A percentile compares a stretch with the other conserved stretches of the same genome.
Evolutionary conservation across 2,113 vertebrate species (phyloP).

Genomic region (Sinocyclocheilus grahami): DNA sequence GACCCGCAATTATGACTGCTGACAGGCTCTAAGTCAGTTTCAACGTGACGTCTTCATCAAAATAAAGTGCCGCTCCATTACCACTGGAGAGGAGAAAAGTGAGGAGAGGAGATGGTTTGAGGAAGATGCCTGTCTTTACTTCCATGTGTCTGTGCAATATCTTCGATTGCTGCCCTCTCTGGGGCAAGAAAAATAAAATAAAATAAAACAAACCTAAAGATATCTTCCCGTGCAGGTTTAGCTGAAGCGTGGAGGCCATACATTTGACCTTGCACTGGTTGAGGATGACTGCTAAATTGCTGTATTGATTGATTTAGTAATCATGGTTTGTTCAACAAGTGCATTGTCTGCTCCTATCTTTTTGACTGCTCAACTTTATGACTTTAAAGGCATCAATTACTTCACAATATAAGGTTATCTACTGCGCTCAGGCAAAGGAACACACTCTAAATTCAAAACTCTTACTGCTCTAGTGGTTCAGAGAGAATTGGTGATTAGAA

Average conservation of each 20-base stretch:
- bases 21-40: slow-evolving; percentile 54
- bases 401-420: slow-evolving; percentile 9
- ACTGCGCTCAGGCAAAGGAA: background rate
- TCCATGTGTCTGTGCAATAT: slow-evolving; percentile 33
- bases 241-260: slow-evolving; percentile 31
- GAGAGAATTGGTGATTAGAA: slow-evolving; percentile 27
- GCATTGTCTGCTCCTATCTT: background rate
- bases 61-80: slow-evolving; percentile 56
- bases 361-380: background rate
- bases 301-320: slow-evolving; percentile 40
- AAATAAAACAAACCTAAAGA: background rate
- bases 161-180: slow-evolving; percentile 31
- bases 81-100: slow-evolving; percentile 27
- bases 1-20: slow-evolving; percentile 53
- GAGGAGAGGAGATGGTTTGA: slow-evolving; percentile 38
- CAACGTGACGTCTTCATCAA: slow-evolving; percentile 55
- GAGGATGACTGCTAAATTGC: slow-evolving; percentile 36
- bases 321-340: slow-evolving; percentile 7
- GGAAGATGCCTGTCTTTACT: slow-evolving; percentile 24
- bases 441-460: background rate
- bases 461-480: slow-evolving; percentile 4
- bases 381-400: background rate
- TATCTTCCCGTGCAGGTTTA: slow-evolving; percentile 21
- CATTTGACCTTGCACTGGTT: slow-evolving; percentile 6
- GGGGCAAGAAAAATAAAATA: slow-evolving; percentile 1